These are phyloP conservation scores for Drosophila lacicola DNA, from an alignment of 2,888 invertebrate genomes.

Conservation along the genomic window DNA sequence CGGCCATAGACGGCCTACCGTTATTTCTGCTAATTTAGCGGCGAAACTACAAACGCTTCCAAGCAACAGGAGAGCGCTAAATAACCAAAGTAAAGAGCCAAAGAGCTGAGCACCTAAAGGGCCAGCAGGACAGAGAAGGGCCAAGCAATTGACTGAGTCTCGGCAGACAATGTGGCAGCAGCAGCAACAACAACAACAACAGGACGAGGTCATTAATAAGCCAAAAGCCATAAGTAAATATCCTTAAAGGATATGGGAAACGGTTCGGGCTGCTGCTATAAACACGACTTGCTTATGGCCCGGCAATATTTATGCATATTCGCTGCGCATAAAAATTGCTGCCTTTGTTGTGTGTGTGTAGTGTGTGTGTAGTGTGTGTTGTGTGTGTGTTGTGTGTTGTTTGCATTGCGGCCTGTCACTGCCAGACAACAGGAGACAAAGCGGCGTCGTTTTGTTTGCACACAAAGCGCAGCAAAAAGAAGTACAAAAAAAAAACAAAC, in stretches of 20 bases:
- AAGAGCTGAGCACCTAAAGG: conserved; percentile 27
- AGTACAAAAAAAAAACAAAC: conserved; percentile 27
- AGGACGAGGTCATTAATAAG: conserved; percentile 69
- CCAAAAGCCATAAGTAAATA: conserved; percentile 77
- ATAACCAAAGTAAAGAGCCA: conserved; percentile 65
- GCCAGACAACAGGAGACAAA: conserved; percentile 73
- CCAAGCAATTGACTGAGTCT: conserved; percentile 28
- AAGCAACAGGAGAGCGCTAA: conserved; percentile 66
- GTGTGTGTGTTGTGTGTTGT: conserved; percentile 33
- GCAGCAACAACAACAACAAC: conserved; percentile 11
- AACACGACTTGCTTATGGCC: conserved; percentile 64
- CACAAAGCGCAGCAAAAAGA: conserved; percentile 27
- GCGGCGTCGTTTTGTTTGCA: conserved; percentile 77
- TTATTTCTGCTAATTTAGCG: conserved; percentile 80
- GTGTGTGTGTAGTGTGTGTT: too few relatives aligned
- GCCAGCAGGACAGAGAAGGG: conserved; percentile 6
- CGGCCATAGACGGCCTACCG: conserved; percentile 49
- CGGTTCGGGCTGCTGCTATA: conserved; percentile 47
- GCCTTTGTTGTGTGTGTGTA: conserved; percentile 35
- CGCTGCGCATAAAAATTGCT: conserved; percentile 57
- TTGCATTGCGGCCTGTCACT: conserved; percentile 65
- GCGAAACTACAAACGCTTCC: conserved; percentile 55
- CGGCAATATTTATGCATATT: conserved; percentile 67
- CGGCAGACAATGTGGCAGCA: conserved; percentile 62
- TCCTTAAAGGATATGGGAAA: conserved; percentile 71